Conservation (phyloP, 2,797 vertebrate genomes). For the Threskiornis aethiopicus region DNA sequence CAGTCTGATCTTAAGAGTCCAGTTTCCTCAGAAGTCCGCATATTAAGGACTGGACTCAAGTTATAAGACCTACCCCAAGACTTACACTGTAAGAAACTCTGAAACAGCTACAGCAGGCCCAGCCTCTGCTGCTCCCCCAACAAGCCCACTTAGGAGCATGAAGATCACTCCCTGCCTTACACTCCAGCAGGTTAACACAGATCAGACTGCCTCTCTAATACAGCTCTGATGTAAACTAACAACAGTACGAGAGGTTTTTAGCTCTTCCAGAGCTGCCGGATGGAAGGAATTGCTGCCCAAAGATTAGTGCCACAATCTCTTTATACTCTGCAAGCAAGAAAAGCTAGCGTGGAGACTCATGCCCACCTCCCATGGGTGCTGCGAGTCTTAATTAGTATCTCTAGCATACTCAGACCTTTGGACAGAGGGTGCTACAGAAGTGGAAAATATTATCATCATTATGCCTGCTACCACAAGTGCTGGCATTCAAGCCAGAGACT, state of each 20-base stretch:
- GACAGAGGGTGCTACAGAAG: slow-evolving; percentile 32
- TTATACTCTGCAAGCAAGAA: not conserved
- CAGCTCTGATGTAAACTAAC: not conserved
- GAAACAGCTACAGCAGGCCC: not conserved
- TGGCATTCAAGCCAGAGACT: not conserved
- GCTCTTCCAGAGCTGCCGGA: not conserved
- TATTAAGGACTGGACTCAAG: not conserved
- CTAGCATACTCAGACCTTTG: not conserved
- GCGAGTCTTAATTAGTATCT: slow-evolving; percentile 5
- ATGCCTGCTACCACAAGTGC: not conserved
- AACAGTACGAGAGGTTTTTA: not conserved
- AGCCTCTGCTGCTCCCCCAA: not conserved
- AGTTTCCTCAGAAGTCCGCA: not conserved
- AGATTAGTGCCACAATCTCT: not conserved
- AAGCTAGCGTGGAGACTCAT: not conserved
- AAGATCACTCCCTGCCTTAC: not conserved
- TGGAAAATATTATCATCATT: slow-evolving; percentile 47
- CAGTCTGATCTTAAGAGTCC: not conserved
- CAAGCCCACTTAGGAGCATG: not conserved
- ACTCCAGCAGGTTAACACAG: not conserved
- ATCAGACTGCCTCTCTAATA: not conserved
- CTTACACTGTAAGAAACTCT: not conserved
- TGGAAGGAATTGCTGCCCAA: not conserved
- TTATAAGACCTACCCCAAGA: not conserved
- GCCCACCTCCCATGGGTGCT: not conserved